These are phyloP conservation scores for Dynastes grantii DNA, from an alignment of 2,888 invertebrate genomes.

Conservation along the genomic window DNA sequence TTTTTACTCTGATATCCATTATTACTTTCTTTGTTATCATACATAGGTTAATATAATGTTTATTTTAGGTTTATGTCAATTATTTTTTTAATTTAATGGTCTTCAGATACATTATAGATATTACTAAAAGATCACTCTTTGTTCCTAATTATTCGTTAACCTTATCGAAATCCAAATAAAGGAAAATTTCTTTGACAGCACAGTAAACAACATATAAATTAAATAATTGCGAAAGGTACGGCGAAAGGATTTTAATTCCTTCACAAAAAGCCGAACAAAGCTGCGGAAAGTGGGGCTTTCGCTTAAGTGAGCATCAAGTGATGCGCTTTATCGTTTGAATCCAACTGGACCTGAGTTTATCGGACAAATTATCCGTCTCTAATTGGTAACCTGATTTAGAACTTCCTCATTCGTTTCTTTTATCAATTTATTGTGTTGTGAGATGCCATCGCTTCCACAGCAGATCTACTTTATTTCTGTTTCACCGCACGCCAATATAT, in stretches of 20 bases:
- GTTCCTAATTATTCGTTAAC: too few relatives aligned
- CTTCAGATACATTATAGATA: too few relatives aligned
- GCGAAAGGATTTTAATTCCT: constrained; percentile 31
- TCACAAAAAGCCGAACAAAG: constrained; percentile 46
- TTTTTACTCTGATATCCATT: too few relatives aligned
- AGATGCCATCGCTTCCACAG: constrained; percentile 39
- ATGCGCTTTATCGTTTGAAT: constrained; percentile 61
- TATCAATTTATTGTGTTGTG: constrained; percentile 61
- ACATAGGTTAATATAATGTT: too few relatives aligned
- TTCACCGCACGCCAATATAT: constrained; percentile 32
- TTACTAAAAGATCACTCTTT: too few relatives aligned
- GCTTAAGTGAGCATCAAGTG: constrained; percentile 62
- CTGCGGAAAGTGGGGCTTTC: constrained; percentile 55
- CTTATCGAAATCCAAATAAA: too few relatives aligned
- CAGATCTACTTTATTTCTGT: constrained; percentile 45
- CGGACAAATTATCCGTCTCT: constrained; percentile 67
- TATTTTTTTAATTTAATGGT: too few relatives aligned
- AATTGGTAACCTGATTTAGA: constrained; percentile 68
- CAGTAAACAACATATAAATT: constrained; percentile 7
- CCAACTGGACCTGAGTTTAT: constrained; percentile 64
- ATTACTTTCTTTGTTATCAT: too few relatives aligned
- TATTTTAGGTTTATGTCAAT: too few relatives aligned
- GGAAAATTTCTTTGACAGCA: background rate
- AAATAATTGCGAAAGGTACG: constrained; percentile 3
- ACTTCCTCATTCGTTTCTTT: constrained; percentile 61